Evolutionary conservation across 2,113 vertebrate genomes (phyloP).

Genomic region (Malaclemys terrapin): DNA sequence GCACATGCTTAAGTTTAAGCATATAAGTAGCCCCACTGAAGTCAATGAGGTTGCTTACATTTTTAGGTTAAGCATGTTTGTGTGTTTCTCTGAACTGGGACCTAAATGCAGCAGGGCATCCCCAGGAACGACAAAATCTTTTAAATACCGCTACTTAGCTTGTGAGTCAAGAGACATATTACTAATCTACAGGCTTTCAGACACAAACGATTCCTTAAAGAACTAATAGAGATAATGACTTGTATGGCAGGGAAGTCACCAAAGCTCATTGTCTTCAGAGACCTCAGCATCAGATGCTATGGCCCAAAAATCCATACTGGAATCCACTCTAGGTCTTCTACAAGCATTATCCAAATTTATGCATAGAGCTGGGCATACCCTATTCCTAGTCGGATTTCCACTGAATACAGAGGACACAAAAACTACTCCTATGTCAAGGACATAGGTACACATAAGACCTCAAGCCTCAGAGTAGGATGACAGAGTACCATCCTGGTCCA

Average conservation of each 20-base stretch:
- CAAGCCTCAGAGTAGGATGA: not conserved
- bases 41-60: not conserved
- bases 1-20: not conserved
- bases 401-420: not conserved
- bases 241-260: not conserved
- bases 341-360: not conserved
- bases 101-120: not conserved
- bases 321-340: not conserved
- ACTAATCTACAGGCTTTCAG: not conserved
- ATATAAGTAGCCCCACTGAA: not conserved
- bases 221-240: not conserved
- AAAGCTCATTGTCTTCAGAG: not conserved
- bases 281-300: constrained; percentile 29
- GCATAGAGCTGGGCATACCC: not conserved
- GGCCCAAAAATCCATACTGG: not conserved
- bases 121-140: not conserved
- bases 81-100: not conserved
- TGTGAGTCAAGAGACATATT: not conserved
- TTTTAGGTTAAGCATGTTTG: not conserved
- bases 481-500: not conserved
- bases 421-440: constrained; percentile 18
- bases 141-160: not conserved
- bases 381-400: not conserved
- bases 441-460: not conserved
- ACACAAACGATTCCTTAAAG: not conserved